A percentile compares a stretch with the other conserved stretches of the same genome.
Evolutionary conservation across 2,797 vertebrate species (phyloP).

Genomic region (Sternarchorhynchus goeldii): DNA sequence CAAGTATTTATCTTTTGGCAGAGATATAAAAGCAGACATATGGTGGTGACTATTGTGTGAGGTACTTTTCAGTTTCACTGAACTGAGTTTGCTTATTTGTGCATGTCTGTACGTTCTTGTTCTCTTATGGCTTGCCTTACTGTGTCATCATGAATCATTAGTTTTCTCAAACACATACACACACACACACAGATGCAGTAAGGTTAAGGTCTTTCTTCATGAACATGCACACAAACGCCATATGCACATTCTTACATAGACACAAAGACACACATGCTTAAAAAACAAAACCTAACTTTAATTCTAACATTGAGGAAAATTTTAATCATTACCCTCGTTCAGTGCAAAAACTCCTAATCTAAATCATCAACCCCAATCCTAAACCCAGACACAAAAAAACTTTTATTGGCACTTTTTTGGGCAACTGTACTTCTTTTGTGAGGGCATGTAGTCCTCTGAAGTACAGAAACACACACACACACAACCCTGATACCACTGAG

Average conservation of each 20-base stretch:
- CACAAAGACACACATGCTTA: background rate
- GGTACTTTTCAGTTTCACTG: constrained; percentile 20
- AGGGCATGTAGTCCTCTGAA: background rate
- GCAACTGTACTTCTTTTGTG: background rate
- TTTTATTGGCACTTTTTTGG: too few species aligned
- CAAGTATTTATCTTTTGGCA: background rate
- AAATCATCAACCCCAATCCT: too few species aligned
- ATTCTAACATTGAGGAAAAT: too few species aligned
- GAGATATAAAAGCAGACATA: background rate
- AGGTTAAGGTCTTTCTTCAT: background rate
- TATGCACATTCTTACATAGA: too few species aligned
- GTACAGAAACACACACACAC: constrained; percentile 10
- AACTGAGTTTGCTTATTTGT: constrained; percentile 20
- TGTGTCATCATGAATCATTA: constrained; percentile 48
- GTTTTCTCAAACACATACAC: constrained; percentile 39
- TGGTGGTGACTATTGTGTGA: background rate
- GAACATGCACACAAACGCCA: background rate
- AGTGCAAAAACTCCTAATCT: too few species aligned
- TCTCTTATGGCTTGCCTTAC: constrained; percentile 37
- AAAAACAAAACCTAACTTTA: too few species aligned
- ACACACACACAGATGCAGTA: constrained; percentile 26
- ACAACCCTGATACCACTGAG: background rate
- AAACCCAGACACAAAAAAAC: too few species aligned
- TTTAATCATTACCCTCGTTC: too few species aligned
- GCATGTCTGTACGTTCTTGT: constrained; percentile 11